Base-by-base conservation (phyloP, 92 coral and sea anemone species). In the Zoanthus sociatus region DNA sequence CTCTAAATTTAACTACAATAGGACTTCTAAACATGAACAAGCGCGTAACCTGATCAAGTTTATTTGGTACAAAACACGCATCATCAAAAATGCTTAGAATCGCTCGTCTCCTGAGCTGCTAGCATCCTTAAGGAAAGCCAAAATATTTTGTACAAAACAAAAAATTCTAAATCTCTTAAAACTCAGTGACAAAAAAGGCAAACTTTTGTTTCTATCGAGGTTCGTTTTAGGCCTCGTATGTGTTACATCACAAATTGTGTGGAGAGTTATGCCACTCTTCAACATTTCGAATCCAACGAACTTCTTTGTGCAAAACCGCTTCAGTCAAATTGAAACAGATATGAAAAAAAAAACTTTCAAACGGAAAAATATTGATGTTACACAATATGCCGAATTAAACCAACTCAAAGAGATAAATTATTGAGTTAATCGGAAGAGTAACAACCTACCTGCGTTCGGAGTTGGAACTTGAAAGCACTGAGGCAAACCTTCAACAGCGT, bases 161-260 rank as follows among this genome's bases (percentile, higher is more conserved):
- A 46, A 66, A 20, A 44, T 54, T 21, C 42, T 60, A 33, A 17
- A 66, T 14, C 66, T 79, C 7, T 47, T 4, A 46, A 81, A 66
- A 26, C 42, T 10, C 60, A 45, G 61, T 30, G 66, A 66, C 20
- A 60, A 47, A 18, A 17, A 26, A 81, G 20, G 20, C 33, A 14
- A 33, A 45, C 6, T 64, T 79, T n/a, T 20, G 54, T 64, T 53
- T 37, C 26, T 48, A 20, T 63, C 21, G 42, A 21, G 32, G 85
- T 79, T 79, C 58, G 44, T 63, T 79, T 81, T 21, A 81, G 58
- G 85, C 85, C 58, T 81, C 73, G 66, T 63, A 81, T 81, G 85
- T 66, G 85, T 81, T 64, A 78, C 72, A 78, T 78, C 84, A 58
- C 16, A 5, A 60, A 30, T 17, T 12, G 44, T 78, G 71, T 60